Evolutionary conservation across 1,140 invertebrate genomes (phyloP).

Genomic region (Tribolium madens): DNA sequence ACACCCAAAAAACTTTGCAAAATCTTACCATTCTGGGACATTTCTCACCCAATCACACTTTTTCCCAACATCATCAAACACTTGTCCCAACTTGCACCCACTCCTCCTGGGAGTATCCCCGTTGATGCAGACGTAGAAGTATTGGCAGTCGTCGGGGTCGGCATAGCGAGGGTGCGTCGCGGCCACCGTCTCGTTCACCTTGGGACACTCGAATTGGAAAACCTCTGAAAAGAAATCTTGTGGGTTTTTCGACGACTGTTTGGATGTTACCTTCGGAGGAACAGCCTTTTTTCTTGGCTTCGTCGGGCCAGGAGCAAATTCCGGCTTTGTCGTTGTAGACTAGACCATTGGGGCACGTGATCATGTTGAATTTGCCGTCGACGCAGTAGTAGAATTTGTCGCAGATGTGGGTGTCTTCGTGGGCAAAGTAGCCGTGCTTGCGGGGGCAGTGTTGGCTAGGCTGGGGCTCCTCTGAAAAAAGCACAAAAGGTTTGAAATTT

Average conservation of each 20-base stretch:
- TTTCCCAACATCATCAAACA: slow-evolving; percentile 86
- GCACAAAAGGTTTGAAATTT: no score
- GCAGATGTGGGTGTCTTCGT: slow-evolving; percentile 83
- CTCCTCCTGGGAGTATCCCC: slow-evolving; percentile 84
- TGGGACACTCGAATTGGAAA: slow-evolving; percentile 87
- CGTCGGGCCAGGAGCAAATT: slow-evolving; percentile 92
- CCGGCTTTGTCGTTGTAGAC: slow-evolving; percentile 91
- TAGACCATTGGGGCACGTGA: slow-evolving; percentile 87
- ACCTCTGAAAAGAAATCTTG: slow-evolving; percentile 71
- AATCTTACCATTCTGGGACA: slow-evolving; percentile 87
- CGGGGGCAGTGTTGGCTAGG: slow-evolving; percentile 82
- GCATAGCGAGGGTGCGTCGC: slow-evolving; percentile 87
- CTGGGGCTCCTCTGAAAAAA: slow-evolving; percentile 77
- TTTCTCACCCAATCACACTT: slow-evolving; percentile 90
- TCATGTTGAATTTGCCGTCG: slow-evolving; percentile 89
- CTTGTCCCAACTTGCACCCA: slow-evolving; percentile 91
- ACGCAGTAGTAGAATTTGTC: slow-evolving; percentile 94
- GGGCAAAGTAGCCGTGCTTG: slow-evolving; percentile 89
- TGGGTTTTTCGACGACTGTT: not conserved
- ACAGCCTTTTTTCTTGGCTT: slow-evolving; percentile 87
- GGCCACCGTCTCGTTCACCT: slow-evolving; percentile 78
- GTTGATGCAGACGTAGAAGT: slow-evolving; percentile 92
- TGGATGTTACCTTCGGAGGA: slow-evolving; percentile 76
- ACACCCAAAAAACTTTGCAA: not conserved
- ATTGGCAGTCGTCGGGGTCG: slow-evolving; percentile 91